Conservation (phyloP, 2,113 vertebrate species). For the Grus americana region DNA sequence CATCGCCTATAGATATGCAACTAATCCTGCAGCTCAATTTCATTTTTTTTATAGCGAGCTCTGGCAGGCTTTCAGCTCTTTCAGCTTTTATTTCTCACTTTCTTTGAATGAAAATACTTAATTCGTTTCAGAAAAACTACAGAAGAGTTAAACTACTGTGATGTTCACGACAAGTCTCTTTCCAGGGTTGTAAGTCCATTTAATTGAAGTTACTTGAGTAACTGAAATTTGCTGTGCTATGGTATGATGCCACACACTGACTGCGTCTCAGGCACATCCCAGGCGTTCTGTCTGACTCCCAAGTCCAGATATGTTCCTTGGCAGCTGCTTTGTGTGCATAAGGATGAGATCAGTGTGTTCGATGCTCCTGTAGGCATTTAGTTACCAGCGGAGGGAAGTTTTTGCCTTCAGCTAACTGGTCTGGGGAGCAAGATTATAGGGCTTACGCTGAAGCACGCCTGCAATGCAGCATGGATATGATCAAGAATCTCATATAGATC, state of each 20-base stretch:
- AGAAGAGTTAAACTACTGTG: background rate
- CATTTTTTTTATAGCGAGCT: background rate
- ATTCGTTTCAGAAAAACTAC: background rate
- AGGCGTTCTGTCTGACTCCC: background rate
- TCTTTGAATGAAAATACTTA: background rate
- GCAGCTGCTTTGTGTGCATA: background rate
- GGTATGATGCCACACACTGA: background rate
- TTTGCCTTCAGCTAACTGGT: background rate
- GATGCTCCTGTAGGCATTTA: background rate
- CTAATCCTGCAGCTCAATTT: background rate
- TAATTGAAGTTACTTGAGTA: background rate
- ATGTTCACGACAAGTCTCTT: background rate
- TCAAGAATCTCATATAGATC: background rate
- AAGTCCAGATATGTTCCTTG: background rate
- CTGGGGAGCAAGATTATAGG: background rate
- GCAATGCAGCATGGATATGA: background rate
- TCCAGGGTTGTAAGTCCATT: background rate
- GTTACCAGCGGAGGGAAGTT: background rate
- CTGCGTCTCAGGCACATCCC: fast-evolving
- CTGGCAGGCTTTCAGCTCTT: background rate
- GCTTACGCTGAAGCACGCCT: background rate
- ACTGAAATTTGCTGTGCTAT: background rate
- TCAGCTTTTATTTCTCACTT: background rate
- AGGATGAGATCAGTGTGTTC: fast-evolving
- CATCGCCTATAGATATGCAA: background rate